Percentiles rank a stretch among this genome's conserved stretches.
Evolutionary conservation across 1,140 invertebrate species (phyloP).

Genomic region (Apis cerana): DNA sequence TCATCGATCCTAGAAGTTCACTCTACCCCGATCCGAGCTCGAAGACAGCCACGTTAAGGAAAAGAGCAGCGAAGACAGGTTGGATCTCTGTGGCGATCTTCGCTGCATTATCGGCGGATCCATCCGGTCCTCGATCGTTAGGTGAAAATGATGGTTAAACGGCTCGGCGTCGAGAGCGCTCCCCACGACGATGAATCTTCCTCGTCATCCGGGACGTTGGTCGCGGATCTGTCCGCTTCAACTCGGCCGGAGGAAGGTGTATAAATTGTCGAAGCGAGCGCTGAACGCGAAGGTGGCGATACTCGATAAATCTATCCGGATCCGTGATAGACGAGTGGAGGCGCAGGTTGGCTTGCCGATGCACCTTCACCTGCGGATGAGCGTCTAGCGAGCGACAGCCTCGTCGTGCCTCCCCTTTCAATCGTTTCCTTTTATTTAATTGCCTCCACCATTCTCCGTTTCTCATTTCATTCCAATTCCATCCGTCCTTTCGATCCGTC

Average conservation of each 20-base stretch:
- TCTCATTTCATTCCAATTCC: too few species aligned
- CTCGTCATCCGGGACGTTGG: constrained; percentile 55
- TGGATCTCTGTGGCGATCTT: constrained; percentile 32
- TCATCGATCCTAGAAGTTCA: background rate
- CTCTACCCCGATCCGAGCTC: too few species aligned
- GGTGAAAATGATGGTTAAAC: constrained; percentile 52
- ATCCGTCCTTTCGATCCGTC: too few species aligned
- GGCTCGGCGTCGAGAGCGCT: constrained; percentile 8
- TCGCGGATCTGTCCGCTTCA: constrained; percentile 42
- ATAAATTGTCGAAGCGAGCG: constrained; percentile 69
- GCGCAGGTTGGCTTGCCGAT: constrained; percentile 39
- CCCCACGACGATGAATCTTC: constrained; percentile 42
- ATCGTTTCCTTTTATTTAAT: too few species aligned
- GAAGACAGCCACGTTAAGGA: constrained; percentile 1
- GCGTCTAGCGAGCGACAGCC: too few species aligned
- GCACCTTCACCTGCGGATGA: too few species aligned
- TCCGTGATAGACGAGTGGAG: constrained; percentile 72
- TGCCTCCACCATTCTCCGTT: too few species aligned
- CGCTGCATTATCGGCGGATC: constrained; percentile 44
- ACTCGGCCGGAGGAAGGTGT: constrained; percentile 54
- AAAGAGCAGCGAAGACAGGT: constrained; percentile 24
- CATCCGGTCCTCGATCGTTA: constrained; percentile 38
- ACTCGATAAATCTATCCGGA: constrained; percentile 74
- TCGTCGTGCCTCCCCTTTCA: too few species aligned
- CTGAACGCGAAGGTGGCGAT: constrained; percentile 72